These are phyloP conservation scores for Ernsta delagoae DNA, from an alignment of 2,888 invertebrate species.

Conservation along the genomic window DNA sequence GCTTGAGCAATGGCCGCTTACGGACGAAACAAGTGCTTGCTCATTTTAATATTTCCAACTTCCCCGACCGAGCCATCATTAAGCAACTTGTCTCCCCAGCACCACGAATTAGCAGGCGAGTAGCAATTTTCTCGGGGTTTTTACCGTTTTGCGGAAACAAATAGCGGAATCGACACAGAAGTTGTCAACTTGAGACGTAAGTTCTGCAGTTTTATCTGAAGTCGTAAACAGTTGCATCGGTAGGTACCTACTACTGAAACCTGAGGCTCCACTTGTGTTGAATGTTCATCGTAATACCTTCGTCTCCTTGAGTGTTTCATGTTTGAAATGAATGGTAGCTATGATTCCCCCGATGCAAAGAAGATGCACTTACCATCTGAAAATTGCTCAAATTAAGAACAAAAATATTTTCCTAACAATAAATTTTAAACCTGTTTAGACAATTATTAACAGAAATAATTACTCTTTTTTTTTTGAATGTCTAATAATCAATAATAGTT, in stretches of 20 bases:
- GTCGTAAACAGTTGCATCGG: background rate
- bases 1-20: slow-evolving; percentile 73
- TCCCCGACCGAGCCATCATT: slow-evolving; percentile 73
- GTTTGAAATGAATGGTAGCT: background rate
- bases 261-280: background rate
- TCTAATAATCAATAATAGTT: background rate
- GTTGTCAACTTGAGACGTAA: background rate
- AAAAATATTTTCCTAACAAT: background rate
- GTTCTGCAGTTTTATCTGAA: background rate
- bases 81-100: slow-evolving; percentile 47
- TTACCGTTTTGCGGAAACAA: background rate
- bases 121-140: background rate
- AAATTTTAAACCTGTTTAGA: background rate
- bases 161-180: background rate
- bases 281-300: background rate
- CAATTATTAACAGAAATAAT: background rate
- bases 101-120: background rate
- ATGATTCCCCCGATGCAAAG: no score
- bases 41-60: slow-evolving; percentile 83
- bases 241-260: background rate
- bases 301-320: background rate
- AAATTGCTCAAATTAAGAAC: no score
- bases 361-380: no score
- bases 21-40: slow-evolving; percentile 79
- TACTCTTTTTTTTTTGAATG: no score